Evolutionary conservation across 1,140 invertebrate genomes (phyloP).

Genomic region (Hylaeus anthracinus): DNA sequence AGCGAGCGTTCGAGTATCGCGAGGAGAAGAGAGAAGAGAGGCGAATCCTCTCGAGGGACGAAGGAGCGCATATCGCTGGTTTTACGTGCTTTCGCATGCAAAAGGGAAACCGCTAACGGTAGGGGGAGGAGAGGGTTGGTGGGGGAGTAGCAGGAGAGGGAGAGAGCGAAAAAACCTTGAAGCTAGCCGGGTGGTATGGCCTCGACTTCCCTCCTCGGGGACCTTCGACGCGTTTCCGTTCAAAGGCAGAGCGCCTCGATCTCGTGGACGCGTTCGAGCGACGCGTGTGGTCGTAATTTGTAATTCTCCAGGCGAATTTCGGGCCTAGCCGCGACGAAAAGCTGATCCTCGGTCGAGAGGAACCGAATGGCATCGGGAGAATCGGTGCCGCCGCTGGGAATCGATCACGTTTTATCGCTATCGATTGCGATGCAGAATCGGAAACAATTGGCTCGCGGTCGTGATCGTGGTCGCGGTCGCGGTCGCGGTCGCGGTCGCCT

Average conservation of each 20-base stretch:
- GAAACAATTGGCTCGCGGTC: not conserved
- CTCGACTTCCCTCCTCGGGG: slow-evolving; percentile 42
- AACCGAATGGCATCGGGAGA: not conserved
- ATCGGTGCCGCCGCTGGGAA: not conserved
- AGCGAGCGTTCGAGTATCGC: too few species aligned
- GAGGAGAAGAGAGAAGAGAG: not conserved
- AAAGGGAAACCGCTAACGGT: slow-evolving; percentile 40
- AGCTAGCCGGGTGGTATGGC: slow-evolving; percentile 47
- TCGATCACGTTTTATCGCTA: slow-evolving; percentile 30
- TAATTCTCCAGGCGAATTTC: not conserved
- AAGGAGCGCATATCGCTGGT: not conserved
- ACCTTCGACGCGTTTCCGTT: slow-evolving; percentile 46
- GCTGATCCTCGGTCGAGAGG: too few species aligned
- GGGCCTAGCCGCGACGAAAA: not conserved
- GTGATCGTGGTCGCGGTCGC: slow-evolving; percentile 5
- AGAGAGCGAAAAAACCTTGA: slow-evolving; percentile 36
- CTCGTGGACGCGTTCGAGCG: slow-evolving; percentile 5
- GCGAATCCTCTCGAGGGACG: not conserved
- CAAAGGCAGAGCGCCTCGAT: slow-evolving; percentile 11
- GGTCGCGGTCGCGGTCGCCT: slow-evolving; percentile 35
- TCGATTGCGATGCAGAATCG: slow-evolving; percentile 20
- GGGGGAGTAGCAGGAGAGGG: not conserved
- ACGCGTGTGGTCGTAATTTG: slow-evolving; percentile 17
- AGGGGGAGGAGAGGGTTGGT: slow-evolving; percentile 10
- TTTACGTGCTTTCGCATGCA: slow-evolving; percentile 13